Evolutionary conservation across 2,888 invertebrate genomes (phyloP).

Genomic region (Catocala sponsa): DNA sequence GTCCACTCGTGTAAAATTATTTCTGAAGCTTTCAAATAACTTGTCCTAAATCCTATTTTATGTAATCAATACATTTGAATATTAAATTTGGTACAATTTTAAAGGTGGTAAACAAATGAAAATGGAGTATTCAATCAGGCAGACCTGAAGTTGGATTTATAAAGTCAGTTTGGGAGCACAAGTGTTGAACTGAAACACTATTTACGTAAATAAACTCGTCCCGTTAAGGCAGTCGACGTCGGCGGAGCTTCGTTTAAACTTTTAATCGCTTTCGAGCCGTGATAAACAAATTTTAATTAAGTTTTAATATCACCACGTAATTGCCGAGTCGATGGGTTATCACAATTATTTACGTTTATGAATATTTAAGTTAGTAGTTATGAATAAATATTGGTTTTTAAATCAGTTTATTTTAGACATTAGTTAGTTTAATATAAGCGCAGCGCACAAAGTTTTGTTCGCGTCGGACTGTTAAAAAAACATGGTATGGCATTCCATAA

Average conservation of each 20-base stretch:
- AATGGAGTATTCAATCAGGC: conserved; percentile 25
- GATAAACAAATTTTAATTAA: conserved; percentile 88
- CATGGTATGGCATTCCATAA: no score
- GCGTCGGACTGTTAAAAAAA: no score
- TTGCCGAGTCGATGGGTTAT: conserved; percentile 82
- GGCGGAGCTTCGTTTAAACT: conserved; percentile 85
- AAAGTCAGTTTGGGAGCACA: conserved; percentile 49
- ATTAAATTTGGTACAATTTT: neutral
- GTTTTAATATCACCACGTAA: conserved; percentile 88
- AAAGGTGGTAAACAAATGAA: conserved; percentile 3
- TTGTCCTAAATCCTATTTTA: no score
- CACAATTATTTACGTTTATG: conserved; percentile 79
- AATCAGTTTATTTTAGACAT: neutral
- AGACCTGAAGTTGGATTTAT: conserved; percentile 40
- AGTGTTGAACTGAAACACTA: conserved; percentile 71
- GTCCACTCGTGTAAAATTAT: no score
- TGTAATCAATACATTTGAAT: no score
- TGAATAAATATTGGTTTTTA: conserved; percentile 14
- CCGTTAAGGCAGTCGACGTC: conserved; percentile 79
- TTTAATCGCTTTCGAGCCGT: conserved; percentile 87
- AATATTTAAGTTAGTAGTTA: conserved; percentile 57
- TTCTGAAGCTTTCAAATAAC: no score
- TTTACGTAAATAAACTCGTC: conserved; percentile 82
- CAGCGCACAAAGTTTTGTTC: neutral
- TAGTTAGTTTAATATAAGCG: neutral